Evolutionary conservation across 1,140 invertebrate species (phyloP).

Genomic region (Eriocheir sinensis): DNA sequence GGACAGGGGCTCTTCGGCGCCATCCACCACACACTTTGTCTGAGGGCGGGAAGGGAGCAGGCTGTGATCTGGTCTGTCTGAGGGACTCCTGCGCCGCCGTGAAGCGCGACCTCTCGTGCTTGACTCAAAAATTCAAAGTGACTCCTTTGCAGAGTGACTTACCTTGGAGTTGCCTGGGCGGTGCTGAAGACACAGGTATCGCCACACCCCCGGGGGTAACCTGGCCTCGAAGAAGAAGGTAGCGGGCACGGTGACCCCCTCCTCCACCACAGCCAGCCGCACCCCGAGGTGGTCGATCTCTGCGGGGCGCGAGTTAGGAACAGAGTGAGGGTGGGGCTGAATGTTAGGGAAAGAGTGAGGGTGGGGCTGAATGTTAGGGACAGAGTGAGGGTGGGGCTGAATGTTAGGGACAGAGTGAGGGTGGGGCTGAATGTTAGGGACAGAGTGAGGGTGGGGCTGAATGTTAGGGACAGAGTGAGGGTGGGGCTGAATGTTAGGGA

Average conservation of each 20-base stretch:
- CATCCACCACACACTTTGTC: conserved; percentile 18
- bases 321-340: neutral
- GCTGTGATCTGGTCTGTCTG: neutral
- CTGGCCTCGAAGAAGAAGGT: conserved; percentile 64
- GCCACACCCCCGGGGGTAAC: conserved; percentile 64
- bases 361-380: too few species aligned
- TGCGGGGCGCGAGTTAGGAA: neutral
- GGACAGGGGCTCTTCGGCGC: neutral
- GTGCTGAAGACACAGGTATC: conserved; percentile 63
- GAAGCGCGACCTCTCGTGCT: too few species aligned
- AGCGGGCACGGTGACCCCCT: neutral
- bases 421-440: too few species aligned
- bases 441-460: too few species aligned
- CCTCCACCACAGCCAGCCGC: conserved; percentile 1
- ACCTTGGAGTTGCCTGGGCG: conserved; percentile 38
- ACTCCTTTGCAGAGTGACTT: too few species aligned
- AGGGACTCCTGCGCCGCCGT: too few species aligned
- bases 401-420: too few species aligned
- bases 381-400: too few species aligned
- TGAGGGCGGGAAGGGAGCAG: neutral
- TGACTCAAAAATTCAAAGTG: too few species aligned
- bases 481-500: too few species aligned
- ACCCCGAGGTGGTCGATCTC: conserved; percentile 25
- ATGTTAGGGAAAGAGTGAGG: too few species aligned
- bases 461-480: too few species aligned